Percentiles rank a stretch among this genome's conserved stretches.
Conservation (phyloP, 2,888 invertebrate genomes). For the Stegophylla sp. region DNA sequence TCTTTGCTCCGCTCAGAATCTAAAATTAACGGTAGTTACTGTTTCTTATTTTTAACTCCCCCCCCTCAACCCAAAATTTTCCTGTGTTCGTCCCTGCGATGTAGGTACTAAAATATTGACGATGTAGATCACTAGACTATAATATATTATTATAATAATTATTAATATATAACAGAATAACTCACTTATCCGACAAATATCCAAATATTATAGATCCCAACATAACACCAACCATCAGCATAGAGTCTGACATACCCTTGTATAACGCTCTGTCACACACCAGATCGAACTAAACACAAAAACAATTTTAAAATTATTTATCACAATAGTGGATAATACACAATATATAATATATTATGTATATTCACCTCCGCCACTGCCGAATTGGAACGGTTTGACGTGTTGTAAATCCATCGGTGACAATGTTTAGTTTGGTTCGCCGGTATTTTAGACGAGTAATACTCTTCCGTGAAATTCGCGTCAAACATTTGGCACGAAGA, state of each 20-base stretch:
- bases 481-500: constrained; percentile 69
- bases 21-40: too few relatives aligned
- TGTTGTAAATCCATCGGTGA: constrained; percentile 71
- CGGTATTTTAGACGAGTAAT: constrained; percentile 62
- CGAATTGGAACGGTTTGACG: constrained; percentile 70
- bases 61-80: too few relatives aligned
- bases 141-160: too few relatives aligned
- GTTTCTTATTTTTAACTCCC: too few relatives aligned
- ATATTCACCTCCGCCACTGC: constrained; percentile 71
- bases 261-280: constrained; percentile 73
- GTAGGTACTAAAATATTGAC: too few relatives aligned
- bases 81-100: too few relatives aligned
- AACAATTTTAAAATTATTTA: neutral
- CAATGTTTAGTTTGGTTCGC: constrained; percentile 65
- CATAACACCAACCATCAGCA: constrained; percentile 77
- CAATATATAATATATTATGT: too few relatives aligned
- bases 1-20: too few relatives aligned
- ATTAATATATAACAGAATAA: too few relatives aligned
- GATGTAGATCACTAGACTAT: too few relatives aligned
- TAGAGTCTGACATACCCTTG: constrained; percentile 72
- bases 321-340: too few relatives aligned
- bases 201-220: constrained; percentile 77
- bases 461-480: constrained; percentile 65
- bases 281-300: constrained; percentile 70
- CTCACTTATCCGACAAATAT: constrained; percentile 72